These are phyloP conservation scores for Lepidocyrtinus sp. DNA, from an alignment of 2,888 invertebrate genomes.

Conservation along the genomic window DNA sequence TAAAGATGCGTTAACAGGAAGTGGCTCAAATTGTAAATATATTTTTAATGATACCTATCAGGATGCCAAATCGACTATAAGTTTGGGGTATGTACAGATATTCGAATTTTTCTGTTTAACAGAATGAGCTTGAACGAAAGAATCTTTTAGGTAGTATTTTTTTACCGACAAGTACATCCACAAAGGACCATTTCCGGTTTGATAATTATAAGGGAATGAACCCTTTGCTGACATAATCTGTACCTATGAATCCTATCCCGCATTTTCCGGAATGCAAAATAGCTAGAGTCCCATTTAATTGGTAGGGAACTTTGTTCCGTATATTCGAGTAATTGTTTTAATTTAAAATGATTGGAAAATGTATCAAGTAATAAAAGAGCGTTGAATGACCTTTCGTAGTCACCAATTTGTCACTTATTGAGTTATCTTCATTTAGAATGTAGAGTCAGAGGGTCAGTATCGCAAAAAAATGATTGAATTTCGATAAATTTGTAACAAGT, in stretches of 20 bases:
- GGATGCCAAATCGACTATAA: not conserved
- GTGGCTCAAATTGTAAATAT: constrained; percentile 30
- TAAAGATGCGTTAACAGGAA: not conserved
- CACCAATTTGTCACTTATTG: too few relatives aligned
- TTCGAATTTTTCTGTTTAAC: not conserved
- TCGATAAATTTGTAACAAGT: not conserved
- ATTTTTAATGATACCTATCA: constrained; percentile 43
- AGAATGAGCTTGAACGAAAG: not conserved
- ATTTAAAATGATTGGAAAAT: too few relatives aligned
- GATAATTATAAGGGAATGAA: constrained; percentile 32
- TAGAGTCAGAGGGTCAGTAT: not conserved
- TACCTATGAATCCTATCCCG: not conserved
- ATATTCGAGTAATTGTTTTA: too few relatives aligned
- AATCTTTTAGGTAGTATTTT: not conserved
- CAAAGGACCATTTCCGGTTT: constrained; percentile 40
- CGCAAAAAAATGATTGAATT: not conserved
- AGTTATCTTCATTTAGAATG: too few relatives aligned
- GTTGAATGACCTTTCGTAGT: too few relatives aligned
- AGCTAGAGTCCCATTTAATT: too few relatives aligned
- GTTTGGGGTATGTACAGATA: not conserved
- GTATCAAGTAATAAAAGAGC: too few relatives aligned
- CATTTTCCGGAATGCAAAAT: too few relatives aligned
- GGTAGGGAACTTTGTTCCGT: too few relatives aligned
- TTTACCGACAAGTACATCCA: not conserved
- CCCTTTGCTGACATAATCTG: not conserved